phyloP scores from a whole-genome alignment of 2,797 vertebrate species.

The Myoxocephalus aenaeus region DNA sequence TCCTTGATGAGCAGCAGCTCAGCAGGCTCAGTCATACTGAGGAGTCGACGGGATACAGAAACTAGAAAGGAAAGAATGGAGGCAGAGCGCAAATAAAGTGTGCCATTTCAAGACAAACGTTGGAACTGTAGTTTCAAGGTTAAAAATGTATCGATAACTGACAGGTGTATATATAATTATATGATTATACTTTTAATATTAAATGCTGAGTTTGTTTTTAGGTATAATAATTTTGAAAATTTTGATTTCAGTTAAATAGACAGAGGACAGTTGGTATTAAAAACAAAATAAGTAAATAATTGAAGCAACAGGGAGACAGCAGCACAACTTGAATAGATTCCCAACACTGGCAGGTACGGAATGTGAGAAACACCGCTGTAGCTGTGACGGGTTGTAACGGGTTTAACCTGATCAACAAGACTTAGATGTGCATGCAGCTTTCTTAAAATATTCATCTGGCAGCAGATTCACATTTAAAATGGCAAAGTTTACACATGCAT shows the following conservation, averaged over 20 bases:
- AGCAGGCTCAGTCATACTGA: conserved; percentile 74
- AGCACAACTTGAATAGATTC: neutral
- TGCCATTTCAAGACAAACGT: neutral
- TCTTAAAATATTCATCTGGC: neutral
- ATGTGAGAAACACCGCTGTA: conserved; percentile 13
- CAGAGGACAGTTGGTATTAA: neutral
- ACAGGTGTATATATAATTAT: neutral
- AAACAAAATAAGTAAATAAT: neutral
- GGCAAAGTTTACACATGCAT: neutral
- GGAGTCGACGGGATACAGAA: neutral
- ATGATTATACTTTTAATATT: neutral
- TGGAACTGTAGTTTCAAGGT: neutral
- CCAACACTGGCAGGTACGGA: neutral
- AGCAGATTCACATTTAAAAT: neutral
- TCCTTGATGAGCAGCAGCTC: conserved; percentile 88
- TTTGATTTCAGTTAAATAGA: neutral
- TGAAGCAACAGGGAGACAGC: neutral
- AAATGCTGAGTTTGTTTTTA: neutral
- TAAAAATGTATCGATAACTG: neutral
- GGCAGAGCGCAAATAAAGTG: neutral
- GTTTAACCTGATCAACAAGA: conserved; percentile 59
- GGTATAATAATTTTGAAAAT: neutral
- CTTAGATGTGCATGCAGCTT: neutral
- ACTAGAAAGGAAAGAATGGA: neutral
- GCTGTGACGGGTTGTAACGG: neutral